phyloP scores from a whole-genome alignment of 35 echinoderm and acorn worm species.

The Ptychodera flava region DNA sequence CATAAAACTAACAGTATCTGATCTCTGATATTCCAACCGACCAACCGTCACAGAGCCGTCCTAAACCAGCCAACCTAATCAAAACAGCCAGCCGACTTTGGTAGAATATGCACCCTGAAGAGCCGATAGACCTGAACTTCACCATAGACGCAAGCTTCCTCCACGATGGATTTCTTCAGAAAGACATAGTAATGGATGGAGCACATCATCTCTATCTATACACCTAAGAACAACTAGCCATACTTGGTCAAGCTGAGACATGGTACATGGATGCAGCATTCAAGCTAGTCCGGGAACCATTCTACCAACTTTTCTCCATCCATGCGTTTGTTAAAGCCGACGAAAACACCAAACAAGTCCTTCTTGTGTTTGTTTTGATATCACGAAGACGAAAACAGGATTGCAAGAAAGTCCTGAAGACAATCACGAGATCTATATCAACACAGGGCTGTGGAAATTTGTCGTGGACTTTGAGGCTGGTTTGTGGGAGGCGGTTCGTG shows the following conservation, averaged over 20 bases:
- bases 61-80: no score
- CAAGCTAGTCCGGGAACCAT: background rate
- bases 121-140: no score
- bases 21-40: no score
- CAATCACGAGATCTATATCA: no score
- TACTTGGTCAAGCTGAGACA: background rate
- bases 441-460: no score
- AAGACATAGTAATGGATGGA: background rate
- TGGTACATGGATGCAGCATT: conserved; percentile 11
- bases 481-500: no score
- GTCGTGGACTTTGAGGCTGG: no score
- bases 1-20: no score
- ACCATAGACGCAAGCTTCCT: no score
- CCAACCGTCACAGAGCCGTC: no score
- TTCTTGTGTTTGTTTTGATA: background rate
- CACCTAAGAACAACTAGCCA: background rate
- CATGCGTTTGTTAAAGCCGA: background rate
- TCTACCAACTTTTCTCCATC: background rate
- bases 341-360: background rate
- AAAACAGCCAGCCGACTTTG: no score
- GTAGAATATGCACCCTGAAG: no score
- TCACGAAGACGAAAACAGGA: background rate
- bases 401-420: background rate
- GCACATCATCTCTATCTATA: background rate
- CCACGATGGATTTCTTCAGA: background rate